Evolutionary conservation across 53 echinoderm and acorn worm species (phyloP).

Genomic region (Temnopleurus reevesii): DNA sequence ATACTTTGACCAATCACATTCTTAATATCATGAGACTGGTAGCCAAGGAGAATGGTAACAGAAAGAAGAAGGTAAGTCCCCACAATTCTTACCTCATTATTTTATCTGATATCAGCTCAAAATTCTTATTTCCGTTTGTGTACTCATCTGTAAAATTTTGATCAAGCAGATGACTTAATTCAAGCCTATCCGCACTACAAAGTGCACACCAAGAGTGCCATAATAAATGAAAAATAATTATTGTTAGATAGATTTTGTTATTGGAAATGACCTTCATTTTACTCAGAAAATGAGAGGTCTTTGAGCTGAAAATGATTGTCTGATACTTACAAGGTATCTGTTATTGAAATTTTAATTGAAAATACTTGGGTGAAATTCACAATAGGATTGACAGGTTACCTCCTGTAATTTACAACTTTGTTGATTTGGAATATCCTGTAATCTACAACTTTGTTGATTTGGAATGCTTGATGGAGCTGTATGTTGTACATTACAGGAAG

Average conservation of each 20-base stretch:
- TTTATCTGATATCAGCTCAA: no score
- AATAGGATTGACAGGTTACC: neutral
- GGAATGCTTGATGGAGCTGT: neutral
- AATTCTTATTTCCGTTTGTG: no score
- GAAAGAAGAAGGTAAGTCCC: slow-evolving; percentile 96
- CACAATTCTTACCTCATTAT: no score
- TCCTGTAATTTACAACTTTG: neutral
- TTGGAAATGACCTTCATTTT: neutral
- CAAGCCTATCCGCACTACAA: no score
- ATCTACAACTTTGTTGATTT: neutral
- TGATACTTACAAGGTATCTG: neutral
- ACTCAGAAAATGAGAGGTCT: neutral
- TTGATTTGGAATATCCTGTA: neutral
- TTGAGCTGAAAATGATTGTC: neutral
- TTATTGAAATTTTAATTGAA: neutral
- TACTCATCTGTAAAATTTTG: no score
- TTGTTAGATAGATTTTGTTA: no score
- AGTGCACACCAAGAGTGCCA: no score
- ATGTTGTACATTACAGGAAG: neutral
- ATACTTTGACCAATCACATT: slow-evolving; percentile 84
- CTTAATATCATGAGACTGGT: slow-evolving; percentile 89
- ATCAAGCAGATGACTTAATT: no score
- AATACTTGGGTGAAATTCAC: neutral
- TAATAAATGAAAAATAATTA: no score
- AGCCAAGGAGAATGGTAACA: slow-evolving; percentile 94